phyloP scores from a whole-genome alignment of 2,797 vertebrate species.

The Columba guinea region DNA sequence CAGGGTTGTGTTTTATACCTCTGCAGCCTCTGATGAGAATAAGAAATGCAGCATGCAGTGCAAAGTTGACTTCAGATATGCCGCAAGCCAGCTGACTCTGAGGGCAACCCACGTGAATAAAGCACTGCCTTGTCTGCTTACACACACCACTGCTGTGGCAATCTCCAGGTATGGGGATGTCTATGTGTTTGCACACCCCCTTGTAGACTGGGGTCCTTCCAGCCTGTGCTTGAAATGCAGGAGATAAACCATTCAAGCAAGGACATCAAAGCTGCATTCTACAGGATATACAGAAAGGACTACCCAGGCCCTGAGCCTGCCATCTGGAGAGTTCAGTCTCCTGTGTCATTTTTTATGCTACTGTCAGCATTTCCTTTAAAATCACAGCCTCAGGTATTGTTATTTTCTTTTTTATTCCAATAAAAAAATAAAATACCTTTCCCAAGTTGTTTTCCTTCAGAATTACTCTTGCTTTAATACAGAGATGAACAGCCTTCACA shows the following conservation, averaged over 20 bases:
- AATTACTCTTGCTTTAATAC: not conserved
- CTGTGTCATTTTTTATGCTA: not conserved
- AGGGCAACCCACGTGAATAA: not conserved
- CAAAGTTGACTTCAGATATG: not conserved
- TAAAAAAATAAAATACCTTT: not conserved
- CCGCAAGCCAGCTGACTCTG: not conserved
- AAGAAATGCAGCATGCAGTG: not conserved
- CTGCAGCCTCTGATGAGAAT: not conserved
- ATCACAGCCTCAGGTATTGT: not conserved
- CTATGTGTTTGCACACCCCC: accelerated
- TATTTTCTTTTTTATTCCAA: not conserved
- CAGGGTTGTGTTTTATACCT: not conserved
- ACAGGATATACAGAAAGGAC: not conserved
- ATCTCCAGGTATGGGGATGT: not conserved
- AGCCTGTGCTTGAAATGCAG: not conserved
- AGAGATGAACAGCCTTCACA: not conserved
- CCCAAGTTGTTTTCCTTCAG: not conserved
- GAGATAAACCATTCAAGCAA: not conserved
- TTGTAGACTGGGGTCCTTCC: not conserved
- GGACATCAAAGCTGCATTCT: not conserved
- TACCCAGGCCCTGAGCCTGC: not conserved
- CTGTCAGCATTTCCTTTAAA: not conserved
- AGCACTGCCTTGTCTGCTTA: not conserved
- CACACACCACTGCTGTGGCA: not conserved
- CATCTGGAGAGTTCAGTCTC: not conserved